A percentile compares a stretch with the other conserved stretches of the same genome.
phyloP scores from a whole-genome alignment of 2,113 vertebrate genomes.

The Natator depressus region DNA sequence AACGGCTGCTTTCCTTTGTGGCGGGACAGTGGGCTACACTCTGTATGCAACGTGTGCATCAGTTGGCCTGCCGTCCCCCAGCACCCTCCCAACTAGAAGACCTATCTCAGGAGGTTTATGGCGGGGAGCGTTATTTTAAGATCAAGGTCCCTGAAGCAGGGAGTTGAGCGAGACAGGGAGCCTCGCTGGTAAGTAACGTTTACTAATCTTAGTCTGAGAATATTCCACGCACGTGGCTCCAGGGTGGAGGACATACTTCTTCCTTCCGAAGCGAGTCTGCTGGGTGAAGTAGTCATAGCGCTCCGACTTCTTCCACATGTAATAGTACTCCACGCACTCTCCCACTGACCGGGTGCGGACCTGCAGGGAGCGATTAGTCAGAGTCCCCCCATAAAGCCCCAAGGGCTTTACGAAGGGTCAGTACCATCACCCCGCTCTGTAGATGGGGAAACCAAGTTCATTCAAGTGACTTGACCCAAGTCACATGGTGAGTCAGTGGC shows the following conservation, averaged over 20 bases:
- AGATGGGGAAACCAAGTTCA: not conserved
- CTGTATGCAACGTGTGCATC: not conserved
- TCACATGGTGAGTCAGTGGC: slow-evolving; percentile 11
- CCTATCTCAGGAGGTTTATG: not conserved
- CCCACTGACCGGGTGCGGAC: slow-evolving; percentile 95
- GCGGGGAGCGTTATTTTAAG: not conserved
- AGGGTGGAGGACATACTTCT: slow-evolving; percentile 87
- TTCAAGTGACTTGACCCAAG: not conserved
- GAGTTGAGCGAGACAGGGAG: slow-evolving; percentile 21
- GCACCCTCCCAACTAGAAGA: not conserved
- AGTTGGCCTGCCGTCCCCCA: not conserved
- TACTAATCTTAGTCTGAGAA: slow-evolving; percentile 66
- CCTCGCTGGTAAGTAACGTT: slow-evolving; percentile 25
- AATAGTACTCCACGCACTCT: slow-evolving; percentile 97
- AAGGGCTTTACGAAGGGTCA: not conserved
- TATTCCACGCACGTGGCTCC: slow-evolving; percentile 86
- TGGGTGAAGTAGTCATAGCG: slow-evolving; percentile 94
- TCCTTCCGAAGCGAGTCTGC: slow-evolving; percentile 91
- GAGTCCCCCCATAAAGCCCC: fast-evolving
- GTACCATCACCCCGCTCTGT: not conserved
- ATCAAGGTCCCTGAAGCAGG: not conserved
- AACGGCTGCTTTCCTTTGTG: not conserved
- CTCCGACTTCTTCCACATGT: slow-evolving; percentile 97
- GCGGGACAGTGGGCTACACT: not conserved
- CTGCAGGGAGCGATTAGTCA: slow-evolving; percentile 64